Base-by-base conservation (phyloP, 2,888 invertebrate species). In the Hirtodrosophila cameraria region DNA sequence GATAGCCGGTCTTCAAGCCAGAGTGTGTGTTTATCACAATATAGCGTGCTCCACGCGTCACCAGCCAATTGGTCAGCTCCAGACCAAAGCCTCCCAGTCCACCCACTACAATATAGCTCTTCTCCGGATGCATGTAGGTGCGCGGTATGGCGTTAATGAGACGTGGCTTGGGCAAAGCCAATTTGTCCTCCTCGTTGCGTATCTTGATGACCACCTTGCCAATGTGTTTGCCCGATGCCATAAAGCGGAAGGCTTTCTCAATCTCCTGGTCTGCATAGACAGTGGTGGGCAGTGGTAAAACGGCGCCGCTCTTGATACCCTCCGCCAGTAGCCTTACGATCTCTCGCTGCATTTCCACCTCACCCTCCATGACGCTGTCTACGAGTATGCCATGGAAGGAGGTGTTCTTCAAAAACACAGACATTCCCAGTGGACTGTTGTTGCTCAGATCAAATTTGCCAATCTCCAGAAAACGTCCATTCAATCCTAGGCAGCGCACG, bases 301-400 rank as follows among this genome's bases (percentile, higher is more conserved):
- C 98, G 41, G 97, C 97, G 5, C 99, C 99, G 71, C 90, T 93
- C 52, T 93, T 93, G 75, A 99, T 96, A 68, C 99, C 99, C 62
- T 96, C 95, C 11, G 92, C 92, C 0, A 99, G 94, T 72, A 98
- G 93, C 20, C 93, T 91, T 16, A 95, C 94, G 15, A 99, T 95
- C 78, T 93, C 94, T 91, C 96, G 96, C 61, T 97, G 96, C 45
- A 93, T 92, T 42, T 92, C 92, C 58, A 93, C 92, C 41, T 92
- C 89, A 1, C 92, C 93, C 71, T 96, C 97, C 93, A 98, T 97
- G 52, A 99, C 92, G 28, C 97, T 96, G 91, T 99, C 99, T 86
- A 99, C 92, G 20, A 99, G 92, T 87, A 99, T 98, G 74, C 99
- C 99, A 92, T 99, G 99, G 94, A 99, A 97, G n/a, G 97, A 95